phyloP scores from a whole-genome alignment of 2,888 invertebrate genomes.

The Rotaria magnacalcarata region DNA sequence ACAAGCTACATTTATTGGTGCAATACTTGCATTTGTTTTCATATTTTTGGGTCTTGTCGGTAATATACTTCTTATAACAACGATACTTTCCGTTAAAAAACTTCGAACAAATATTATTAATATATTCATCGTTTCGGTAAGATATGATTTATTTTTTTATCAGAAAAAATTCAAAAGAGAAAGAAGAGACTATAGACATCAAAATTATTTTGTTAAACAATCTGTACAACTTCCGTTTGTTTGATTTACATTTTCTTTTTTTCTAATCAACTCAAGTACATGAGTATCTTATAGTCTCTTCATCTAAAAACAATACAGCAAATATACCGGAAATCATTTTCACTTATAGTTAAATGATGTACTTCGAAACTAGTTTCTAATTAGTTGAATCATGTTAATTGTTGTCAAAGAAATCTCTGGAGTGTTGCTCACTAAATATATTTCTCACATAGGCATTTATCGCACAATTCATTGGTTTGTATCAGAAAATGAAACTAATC shows the following conservation, averaged over 20 bases:
- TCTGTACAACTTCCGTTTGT: not conserved
- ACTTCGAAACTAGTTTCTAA: not conserved
- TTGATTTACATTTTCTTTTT: not conserved
- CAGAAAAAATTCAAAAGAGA: too few relatives aligned
- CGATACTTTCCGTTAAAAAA: conserved; percentile 43
- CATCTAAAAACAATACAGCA: not conserved
- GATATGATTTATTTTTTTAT: not conserved
- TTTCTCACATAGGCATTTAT: too few relatives aligned
- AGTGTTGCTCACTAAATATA: too few relatives aligned
- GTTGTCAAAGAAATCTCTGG: too few relatives aligned
- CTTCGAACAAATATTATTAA: conserved; percentile 42
- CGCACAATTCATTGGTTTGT: too few relatives aligned
- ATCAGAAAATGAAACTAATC: too few relatives aligned
- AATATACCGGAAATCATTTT: not conserved
- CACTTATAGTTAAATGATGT: not conserved
- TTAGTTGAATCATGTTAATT: too few relatives aligned
- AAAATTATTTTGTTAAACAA: too few relatives aligned
- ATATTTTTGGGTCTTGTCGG: conserved; percentile 43
- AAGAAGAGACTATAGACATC: too few relatives aligned
- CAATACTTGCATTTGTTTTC: conserved; percentile 42
- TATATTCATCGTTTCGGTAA: conserved; percentile 44
- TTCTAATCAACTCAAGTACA: not conserved
- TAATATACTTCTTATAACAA: conserved; percentile 37
- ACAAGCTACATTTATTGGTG: conserved; percentile 38
- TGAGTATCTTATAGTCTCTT: too few relatives aligned